These are phyloP conservation scores for Aphaenogaster ashmeadi DNA, from an alignment of 1,140 invertebrate species.

Conservation along the genomic window DNA sequence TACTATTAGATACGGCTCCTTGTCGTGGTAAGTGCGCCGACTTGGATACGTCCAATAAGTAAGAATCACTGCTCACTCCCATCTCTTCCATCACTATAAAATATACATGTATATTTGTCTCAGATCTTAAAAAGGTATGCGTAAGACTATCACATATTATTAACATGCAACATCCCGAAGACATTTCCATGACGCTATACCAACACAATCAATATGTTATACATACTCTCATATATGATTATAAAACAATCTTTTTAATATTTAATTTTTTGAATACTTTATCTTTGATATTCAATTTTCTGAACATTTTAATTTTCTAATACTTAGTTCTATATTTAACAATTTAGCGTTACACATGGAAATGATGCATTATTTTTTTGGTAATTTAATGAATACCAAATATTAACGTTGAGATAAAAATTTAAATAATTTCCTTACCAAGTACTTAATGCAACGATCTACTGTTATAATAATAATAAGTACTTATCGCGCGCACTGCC, in stretches of 20 bases:
- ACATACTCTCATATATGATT: conserved; percentile 3
- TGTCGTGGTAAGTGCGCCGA: conserved; percentile 72
- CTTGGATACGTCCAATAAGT: conserved; percentile 74
- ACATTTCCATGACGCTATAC: neutral
- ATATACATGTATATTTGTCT: conserved; percentile 76
- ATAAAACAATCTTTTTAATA: conserved; percentile 8
- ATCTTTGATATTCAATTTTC: neutral
- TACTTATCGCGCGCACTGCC: neutral
- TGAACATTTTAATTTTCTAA: neutral
- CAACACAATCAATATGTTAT: neutral
- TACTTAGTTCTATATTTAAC: neutral
- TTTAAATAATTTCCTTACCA: conserved; percentile 25
- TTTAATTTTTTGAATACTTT: conserved; percentile 2
- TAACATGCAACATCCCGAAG: conserved; percentile 27
- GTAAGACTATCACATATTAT: conserved; percentile 31
- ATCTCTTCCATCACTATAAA: conserved; percentile 83
- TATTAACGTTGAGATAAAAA: conserved; percentile 9
- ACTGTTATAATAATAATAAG: neutral
- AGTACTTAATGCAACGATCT: neutral
- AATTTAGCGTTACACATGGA: neutral
- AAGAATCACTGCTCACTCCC: conserved; percentile 66
- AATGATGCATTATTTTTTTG: neutral
- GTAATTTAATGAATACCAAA: neutral
- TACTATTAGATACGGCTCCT: conserved; percentile 66
- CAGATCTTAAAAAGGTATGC: conserved; percentile 23